A percentile compares a stretch with the other conserved stretches of the same genome.
Conservation (phyloP, 2,797 vertebrate genomes). For the Phalloptychus januarius region DNA sequence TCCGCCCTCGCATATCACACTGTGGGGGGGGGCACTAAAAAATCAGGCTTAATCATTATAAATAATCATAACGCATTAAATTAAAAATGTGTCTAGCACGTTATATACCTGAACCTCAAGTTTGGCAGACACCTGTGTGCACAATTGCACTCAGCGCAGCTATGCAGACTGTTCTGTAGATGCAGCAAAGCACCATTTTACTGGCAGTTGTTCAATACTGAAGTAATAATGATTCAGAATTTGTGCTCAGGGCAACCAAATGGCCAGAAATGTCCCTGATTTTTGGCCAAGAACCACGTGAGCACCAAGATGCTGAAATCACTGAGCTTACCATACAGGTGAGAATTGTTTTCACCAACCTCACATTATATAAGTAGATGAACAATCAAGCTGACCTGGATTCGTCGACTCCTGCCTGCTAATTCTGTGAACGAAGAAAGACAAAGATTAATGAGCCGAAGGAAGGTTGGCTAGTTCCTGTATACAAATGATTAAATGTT, state of each 20-base stretch:
- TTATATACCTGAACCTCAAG: neutral
- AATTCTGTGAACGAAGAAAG: slow-evolving; percentile 19
- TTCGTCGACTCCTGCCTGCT: slow-evolving; percentile 9
- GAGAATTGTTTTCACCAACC: slow-evolving; percentile 51
- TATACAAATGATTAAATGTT: neutral
- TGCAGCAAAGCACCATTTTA: neutral
- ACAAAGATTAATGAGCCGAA: slow-evolving; percentile 16
- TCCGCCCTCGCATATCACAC: neutral
- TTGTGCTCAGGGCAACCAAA: neutral
- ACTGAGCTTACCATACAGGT: slow-evolving; percentile 54
- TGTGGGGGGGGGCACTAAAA: neutral
- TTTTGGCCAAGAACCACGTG: neutral
- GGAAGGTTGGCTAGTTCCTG: neutral
- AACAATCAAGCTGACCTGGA: slow-evolving; percentile 38
- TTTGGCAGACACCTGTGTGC: too few relatives aligned
- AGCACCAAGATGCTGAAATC: slow-evolving; percentile 47
- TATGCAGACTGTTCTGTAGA: neutral
- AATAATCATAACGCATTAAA: neutral
- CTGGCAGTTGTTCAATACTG: neutral
- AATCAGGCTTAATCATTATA: neutral
- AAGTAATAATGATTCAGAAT: neutral
- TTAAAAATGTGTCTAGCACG: neutral
- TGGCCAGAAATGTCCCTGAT: neutral
- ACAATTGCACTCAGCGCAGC: too few relatives aligned
- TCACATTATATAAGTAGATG: slow-evolving; percentile 30